phyloP scores from a whole-genome alignment of 2,797 vertebrate species.

The Hylomyscus alleni region DNA sequence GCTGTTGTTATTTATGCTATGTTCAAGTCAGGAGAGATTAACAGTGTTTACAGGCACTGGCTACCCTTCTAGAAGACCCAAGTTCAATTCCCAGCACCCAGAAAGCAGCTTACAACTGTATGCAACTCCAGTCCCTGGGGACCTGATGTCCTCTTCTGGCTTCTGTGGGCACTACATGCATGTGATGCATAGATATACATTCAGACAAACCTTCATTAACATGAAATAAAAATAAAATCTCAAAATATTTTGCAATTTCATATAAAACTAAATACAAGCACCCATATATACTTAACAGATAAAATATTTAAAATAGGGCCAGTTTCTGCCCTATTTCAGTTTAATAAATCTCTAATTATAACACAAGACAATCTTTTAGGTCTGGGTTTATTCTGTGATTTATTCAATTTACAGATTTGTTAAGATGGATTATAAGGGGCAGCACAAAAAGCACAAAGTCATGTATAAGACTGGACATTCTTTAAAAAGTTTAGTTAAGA shows the following conservation, averaged over 20 bases:
- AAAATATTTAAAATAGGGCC: slow-evolving; percentile 38
- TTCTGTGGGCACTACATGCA: too few relatives aligned
- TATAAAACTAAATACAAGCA: slow-evolving; percentile 23
- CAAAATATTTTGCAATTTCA: neutral
- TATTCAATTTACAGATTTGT: neutral
- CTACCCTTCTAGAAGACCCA: neutral
- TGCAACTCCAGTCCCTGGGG: too few relatives aligned
- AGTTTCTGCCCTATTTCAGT: slow-evolving; percentile 47
- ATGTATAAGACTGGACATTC: neutral
- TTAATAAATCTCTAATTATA: neutral
- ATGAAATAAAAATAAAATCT: neutral
- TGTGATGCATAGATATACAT: neutral
- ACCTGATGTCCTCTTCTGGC: neutral
- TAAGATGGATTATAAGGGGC: neutral
- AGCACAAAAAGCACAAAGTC: neutral
- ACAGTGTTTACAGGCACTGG: neutral
- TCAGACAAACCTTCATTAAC: neutral
- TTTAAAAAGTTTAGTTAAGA: neutral
- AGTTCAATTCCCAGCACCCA: neutral
- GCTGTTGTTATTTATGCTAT: neutral
- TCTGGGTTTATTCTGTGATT: neutral
- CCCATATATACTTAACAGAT: neutral
- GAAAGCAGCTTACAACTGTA: neutral
- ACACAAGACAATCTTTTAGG: neutral
- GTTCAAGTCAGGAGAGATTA: neutral